A percentile compares a stretch with the other conserved stretches of the same genome.
Evolutionary conservation across 23 tunicate genomes (phyloP).

Genomic region (Diplosoma virens): DNA sequence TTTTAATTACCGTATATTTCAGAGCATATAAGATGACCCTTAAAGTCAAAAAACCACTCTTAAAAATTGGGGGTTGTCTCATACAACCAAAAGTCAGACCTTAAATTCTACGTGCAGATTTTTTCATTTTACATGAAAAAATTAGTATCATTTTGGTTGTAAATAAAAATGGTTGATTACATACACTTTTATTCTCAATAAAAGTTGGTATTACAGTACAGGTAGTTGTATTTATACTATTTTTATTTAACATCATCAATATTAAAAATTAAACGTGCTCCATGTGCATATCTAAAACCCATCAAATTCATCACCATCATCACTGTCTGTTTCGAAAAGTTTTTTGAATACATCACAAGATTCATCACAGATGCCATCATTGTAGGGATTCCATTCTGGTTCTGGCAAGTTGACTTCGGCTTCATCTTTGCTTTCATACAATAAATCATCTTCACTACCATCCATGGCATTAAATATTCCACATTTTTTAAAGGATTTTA

Average conservation of each 20-base stretch:
- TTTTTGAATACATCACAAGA: background rate
- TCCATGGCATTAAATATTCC: constrained; percentile 7
- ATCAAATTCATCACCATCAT: background rate
- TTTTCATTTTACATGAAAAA: background rate
- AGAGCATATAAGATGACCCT: background rate
- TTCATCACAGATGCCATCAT: background rate
- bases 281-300: background rate
- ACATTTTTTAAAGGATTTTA: constrained; percentile 7
- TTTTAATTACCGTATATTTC: too few relatives aligned
- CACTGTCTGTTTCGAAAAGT: background rate
- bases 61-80: background rate
- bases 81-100: background rate
- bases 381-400: background rate
- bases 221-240: background rate
- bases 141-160: too few relatives aligned
- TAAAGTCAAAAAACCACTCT: background rate
- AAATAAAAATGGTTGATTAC: too few relatives aligned
- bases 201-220: background rate
- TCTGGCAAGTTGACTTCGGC: background rate
- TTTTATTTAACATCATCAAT: background rate
- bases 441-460: background rate
- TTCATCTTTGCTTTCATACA: background rate
- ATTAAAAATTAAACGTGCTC: background rate
- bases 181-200: background rate
- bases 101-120: background rate